Conservation (phyloP, 2,888 invertebrate genomes). For the Ennomos quercinarius region DNA sequence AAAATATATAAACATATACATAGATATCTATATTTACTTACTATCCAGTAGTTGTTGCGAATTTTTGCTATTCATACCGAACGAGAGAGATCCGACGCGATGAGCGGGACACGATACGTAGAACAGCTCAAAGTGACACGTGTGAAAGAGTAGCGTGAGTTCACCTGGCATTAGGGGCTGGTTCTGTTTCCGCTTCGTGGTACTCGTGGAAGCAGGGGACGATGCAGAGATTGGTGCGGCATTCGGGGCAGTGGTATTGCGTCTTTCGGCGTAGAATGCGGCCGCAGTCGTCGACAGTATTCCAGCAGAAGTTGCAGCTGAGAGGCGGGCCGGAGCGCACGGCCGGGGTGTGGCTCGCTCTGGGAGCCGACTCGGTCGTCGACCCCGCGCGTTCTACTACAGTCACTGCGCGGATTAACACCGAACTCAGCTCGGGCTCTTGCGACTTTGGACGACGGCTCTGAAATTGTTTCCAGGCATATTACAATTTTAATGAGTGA, state of each 20-base stretch:
- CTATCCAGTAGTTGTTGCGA: too few relatives aligned
- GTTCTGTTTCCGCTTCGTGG: conserved; percentile 86
- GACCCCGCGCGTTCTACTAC: conserved; percentile 47
- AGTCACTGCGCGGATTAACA: conserved; percentile 61
- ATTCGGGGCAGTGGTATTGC: conserved; percentile 96
- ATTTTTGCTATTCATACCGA: too few relatives aligned
- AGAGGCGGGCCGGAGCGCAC: conserved; percentile 93
- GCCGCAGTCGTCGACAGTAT: conserved; percentile 93
- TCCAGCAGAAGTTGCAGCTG: conserved; percentile 96
- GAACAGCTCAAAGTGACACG: background rate
- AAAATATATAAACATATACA: conserved; percentile 12
- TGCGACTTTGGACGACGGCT: conserved; percentile 48
- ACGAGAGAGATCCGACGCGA: too few relatives aligned
- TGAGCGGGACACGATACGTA: too few relatives aligned
- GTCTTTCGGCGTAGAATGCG: conserved; percentile 93
- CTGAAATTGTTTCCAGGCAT: conserved; percentile 30
- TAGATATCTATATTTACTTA: background rate
- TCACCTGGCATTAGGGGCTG: conserved; percentile 45
- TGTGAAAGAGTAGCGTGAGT: background rate
- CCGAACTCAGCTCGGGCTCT: conserved; percentile 56
- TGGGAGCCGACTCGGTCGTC: conserved; percentile 45
- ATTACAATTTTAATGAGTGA: too few relatives aligned
- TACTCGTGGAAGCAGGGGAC: conserved; percentile 96
- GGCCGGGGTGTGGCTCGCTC: conserved; percentile 94
- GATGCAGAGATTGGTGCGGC: conserved; percentile 94